Percentiles rank a stretch among this genome's conserved stretches.
Conservation (phyloP, 2,888 invertebrate species). For the Acheta domesticus region DNA sequence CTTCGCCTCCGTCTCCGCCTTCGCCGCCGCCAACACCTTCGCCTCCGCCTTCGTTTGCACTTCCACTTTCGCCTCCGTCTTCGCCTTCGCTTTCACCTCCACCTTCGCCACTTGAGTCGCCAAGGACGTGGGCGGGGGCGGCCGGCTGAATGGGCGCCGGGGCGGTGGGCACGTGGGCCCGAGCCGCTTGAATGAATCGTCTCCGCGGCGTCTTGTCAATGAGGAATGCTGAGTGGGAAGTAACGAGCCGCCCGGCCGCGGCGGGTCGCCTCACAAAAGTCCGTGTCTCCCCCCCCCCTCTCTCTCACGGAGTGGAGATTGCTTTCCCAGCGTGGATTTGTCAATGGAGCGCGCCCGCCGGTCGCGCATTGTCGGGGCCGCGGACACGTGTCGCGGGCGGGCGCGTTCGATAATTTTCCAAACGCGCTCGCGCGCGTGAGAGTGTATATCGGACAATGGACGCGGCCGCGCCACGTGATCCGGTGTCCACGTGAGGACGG, state of each 20-base stretch:
- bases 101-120: no score
- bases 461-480: not conserved
- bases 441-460: not conserved
- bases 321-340: not conserved
- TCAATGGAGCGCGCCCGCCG: not conserved
- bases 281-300: no score
- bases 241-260: not conserved
- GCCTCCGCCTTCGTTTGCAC: no score
- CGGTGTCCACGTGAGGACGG: no score
- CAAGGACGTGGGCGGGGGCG: no score
- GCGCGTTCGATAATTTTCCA: not conserved
- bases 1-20: no score
- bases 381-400: not conserved
- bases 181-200: not conserved
- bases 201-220: not conserved
- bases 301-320: not conserved
- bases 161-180: not conserved
- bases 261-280: not conserved
- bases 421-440: not conserved
- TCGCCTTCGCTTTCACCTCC: no score
- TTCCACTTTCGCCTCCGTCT: no score
- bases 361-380: not conserved
- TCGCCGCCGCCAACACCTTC: no score
- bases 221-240: constrained; percentile 18
- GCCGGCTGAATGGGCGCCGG: no score